Evolutionary conservation across 2,888 invertebrate genomes (phyloP), one percentile per base, ranked within the genome.

Genomic region (Nomada goodeniana): DNA sequence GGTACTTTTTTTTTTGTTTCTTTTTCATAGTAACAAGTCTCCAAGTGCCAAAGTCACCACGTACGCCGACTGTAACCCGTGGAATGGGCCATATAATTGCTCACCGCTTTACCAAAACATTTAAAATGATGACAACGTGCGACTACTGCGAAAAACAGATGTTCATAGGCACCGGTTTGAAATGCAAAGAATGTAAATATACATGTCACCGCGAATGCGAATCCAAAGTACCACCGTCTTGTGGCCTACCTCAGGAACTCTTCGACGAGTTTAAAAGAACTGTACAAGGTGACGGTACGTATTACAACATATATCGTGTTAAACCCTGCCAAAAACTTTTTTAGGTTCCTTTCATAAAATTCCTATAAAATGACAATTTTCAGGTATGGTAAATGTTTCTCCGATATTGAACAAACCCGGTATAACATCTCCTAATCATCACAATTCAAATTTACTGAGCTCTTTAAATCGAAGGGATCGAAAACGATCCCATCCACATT

Each of bases 181-280:
- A 97, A 94, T 99, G 98, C 94, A 98, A 97, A 93, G 98, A 98
- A 94, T 99, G 98, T 96, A 98, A 98, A 95, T 98, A 98, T 92
- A 97, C 96, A 90, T 97, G 97, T 92, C 97, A 97, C 94, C 95
- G 96, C 93, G 98, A 98, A 91, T 99, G 98, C 92, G 98, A 98
- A 91, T 96, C 96, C 68, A 98, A 97, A 95, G 98, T 98, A 87
- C 97, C 98, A 86, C 98, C 98, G 0, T 98, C 98, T 53, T 99
- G 99, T 94, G 98, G 98, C 44, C 94, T 98, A 87, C 98, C 98
- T n/a, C 96, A 96, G 18, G 97, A 97, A 92, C 96, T 97, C 87
- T 96, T 98, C 42, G 96, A 97, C 83, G 97, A 97, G 84, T 98
- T 98, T 93, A 96, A 96, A 92, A 96, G 96, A 92, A 96, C 96